These are phyloP conservation scores for Fringilla coelebs DNA, from an alignment of 2,797 vertebrate genomes.

Conservation along the genomic window DNA sequence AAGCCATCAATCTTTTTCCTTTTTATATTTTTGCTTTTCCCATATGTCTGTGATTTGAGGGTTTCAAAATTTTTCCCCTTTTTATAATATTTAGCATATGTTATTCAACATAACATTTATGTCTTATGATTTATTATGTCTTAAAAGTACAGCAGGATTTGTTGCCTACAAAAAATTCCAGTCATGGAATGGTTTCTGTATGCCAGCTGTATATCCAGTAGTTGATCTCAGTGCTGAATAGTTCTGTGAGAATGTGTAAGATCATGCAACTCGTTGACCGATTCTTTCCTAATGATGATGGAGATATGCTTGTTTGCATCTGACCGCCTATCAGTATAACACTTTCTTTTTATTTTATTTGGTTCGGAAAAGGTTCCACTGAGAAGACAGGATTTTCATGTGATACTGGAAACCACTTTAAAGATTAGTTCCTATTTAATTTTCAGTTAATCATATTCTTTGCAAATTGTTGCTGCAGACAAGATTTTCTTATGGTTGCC, in stretches of 20 bases:
- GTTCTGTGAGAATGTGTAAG: not conserved
- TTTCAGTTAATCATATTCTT: not conserved
- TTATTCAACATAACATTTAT: too few relatives aligned
- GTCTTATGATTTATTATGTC: not conserved
- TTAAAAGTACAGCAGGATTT: not conserved
- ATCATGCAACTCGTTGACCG: not conserved
- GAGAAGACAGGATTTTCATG: not conserved
- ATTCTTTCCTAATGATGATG: not conserved
- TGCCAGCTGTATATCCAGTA: not conserved
- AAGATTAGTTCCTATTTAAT: not conserved
- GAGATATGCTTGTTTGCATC: not conserved
- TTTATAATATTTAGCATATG: not conserved
- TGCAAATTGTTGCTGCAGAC: not conserved
- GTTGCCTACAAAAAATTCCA: not conserved
- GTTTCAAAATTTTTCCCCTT: accelerated
- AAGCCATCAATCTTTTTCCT: not conserved
- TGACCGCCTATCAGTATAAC: not conserved
- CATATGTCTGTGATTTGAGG: not conserved
- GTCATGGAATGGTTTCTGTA: not conserved
- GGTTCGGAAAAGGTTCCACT: not conserved
- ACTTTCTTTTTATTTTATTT: not conserved
- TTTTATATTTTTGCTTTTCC: not conserved
- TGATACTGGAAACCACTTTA: not conserved
- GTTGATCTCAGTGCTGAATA: not conserved
- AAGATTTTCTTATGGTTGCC: not conserved